A percentile compares a stretch with the other conserved stretches of the same genome.
phyloP scores from a whole-genome alignment of 2,113 vertebrate genomes.

The Riparia riparia region DNA sequence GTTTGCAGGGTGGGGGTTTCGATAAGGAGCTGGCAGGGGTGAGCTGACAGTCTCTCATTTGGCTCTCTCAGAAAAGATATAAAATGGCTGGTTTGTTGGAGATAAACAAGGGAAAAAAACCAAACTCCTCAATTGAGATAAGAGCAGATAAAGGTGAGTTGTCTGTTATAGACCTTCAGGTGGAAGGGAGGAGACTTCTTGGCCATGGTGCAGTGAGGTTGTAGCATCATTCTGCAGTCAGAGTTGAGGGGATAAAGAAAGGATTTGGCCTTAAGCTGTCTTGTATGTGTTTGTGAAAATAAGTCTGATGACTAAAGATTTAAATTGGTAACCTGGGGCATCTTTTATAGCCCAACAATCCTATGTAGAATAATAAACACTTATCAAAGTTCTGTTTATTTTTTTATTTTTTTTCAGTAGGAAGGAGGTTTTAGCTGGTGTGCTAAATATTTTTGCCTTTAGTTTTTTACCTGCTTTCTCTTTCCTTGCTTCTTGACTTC shows the following conservation, averaged over 20 bases:
- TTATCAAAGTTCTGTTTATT: neutral
- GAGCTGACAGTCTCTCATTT: neutral
- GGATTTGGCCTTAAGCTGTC: neutral
- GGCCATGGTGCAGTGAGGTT: accelerated
- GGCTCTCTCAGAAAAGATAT: accelerated
- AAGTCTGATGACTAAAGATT: neutral
- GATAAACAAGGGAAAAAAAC: accelerated
- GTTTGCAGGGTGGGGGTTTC: accelerated
- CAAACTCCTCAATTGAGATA: accelerated
- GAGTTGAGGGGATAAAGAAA: neutral
- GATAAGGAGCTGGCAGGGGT: too few species aligned
- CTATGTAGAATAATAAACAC: neutral
- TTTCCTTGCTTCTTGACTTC: neutral
- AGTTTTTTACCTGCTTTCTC: neutral
- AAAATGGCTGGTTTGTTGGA: neutral
- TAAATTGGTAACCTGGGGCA: neutral
- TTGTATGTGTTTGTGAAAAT: neutral
- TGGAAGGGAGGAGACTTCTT: neutral
- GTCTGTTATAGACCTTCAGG: too few species aligned
- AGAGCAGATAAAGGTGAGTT: neutral
- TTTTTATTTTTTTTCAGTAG: neutral
- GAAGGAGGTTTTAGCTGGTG: neutral
- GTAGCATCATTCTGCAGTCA: neutral
- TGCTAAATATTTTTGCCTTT: neutral
- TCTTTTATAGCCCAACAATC: neutral